Conservation (phyloP, 2,113 vertebrate genomes). For the Scalopus aquaticus region DNA sequence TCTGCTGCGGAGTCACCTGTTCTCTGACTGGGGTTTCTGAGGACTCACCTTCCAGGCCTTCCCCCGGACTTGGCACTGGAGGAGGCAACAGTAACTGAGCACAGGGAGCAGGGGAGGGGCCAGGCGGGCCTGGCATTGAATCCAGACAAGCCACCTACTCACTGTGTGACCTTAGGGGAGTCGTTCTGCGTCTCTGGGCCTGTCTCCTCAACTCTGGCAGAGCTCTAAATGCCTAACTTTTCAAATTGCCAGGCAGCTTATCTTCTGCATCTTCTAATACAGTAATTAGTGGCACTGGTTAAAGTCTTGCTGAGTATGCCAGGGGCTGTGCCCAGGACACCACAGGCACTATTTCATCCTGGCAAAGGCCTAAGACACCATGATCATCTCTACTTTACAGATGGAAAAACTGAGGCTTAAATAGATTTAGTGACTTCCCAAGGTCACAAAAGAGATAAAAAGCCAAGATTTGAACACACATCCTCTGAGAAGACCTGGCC, state of each 20-base stretch:
- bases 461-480: not conserved
- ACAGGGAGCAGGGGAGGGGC: not conserved
- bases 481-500: not conserved
- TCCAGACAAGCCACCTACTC: not conserved
- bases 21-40: not conserved
- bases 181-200: not conserved
- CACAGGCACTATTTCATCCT: rapidly evolving
- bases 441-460: not conserved
- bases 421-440: not conserved
- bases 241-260: not conserved
- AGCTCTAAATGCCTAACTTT: not conserved
- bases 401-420: not conserved
- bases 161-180: not conserved
- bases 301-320: not conserved
- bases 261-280: not conserved
- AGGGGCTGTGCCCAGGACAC: not conserved
- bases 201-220: not conserved
- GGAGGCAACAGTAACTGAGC: not conserved
- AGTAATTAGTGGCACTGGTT: not conserved
- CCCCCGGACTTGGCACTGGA: not conserved
- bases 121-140: not conserved
- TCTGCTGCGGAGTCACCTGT: not conserved
- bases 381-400: not conserved
- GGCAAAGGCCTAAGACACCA: not conserved
- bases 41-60: not conserved